Evolutionary conservation across 2,113 vertebrate species (phyloP).

Genomic region (Vombatus ursinus): DNA sequence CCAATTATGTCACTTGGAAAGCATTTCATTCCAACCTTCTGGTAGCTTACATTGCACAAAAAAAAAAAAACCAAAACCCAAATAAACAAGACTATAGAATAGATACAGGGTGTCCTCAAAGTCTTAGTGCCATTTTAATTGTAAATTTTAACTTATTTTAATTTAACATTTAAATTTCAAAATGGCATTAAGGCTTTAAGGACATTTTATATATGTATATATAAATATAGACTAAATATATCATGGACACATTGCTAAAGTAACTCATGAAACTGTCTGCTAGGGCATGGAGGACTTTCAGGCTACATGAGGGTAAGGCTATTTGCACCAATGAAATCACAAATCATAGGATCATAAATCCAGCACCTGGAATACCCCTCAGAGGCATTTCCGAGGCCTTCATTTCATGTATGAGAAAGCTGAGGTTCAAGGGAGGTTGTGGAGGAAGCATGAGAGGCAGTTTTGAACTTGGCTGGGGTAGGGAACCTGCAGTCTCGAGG

Average conservation of each 20-base stretch:
- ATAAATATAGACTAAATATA: background rate
- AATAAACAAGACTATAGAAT: background rate
- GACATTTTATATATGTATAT: background rate
- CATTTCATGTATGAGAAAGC: background rate
- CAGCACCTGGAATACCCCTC: background rate
- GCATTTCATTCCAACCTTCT: background rate
- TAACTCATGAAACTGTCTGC: background rate
- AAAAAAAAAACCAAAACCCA: too few relatives aligned
- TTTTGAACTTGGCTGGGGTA: too few relatives aligned
- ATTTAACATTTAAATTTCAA: background rate
- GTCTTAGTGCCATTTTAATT: background rate
- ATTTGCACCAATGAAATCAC: background rate
- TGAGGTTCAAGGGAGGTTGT: background rate
- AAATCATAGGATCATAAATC: background rate
- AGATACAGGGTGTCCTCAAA: background rate
- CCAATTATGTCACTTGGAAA: background rate
- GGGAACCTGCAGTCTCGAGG: too few relatives aligned
- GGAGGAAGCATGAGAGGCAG: background rate
- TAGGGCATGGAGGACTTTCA: background rate
- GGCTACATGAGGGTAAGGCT: background rate
- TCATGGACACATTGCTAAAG: background rate
- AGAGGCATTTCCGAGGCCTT: background rate
- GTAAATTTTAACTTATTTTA: background rate
- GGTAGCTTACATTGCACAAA: background rate
- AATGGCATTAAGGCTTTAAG: background rate